Percentiles rank a stretch among this genome's conserved stretches.
These are phyloP conservation scores for Aldabrachelys gigantea DNA, from an alignment of 2,113 vertebrate species.

Conservation along the genomic window DNA sequence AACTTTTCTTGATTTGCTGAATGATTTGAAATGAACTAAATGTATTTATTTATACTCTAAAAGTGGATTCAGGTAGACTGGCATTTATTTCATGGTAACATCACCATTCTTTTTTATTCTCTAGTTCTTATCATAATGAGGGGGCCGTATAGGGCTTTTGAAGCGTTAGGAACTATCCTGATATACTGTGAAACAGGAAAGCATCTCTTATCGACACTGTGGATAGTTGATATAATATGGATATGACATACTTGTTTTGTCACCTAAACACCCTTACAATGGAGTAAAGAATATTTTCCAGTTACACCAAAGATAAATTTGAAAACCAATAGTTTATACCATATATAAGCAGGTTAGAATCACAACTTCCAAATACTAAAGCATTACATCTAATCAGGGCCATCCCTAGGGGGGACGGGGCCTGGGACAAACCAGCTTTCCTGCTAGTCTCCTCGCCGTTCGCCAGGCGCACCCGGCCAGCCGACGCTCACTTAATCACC, in stretches of 20 bases:
- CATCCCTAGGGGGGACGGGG: too few species aligned
- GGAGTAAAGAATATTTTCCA: background rate
- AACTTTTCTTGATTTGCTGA: background rate
- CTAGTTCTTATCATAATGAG: background rate
- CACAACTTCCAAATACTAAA: conserved; percentile 19
- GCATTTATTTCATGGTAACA: background rate
- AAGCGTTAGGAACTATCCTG: background rate
- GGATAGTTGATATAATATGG: background rate
- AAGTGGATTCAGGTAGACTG: background rate
- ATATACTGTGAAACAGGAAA: background rate
- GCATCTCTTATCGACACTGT: background rate
- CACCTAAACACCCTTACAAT: rapidly evolving
- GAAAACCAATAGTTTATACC: background rate
- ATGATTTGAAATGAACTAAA: background rate
- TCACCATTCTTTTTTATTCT: background rate
- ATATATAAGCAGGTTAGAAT: background rate
- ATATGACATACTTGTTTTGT: background rate
- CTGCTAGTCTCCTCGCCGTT: too few species aligned
- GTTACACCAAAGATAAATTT: background rate
- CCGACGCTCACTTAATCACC: too few species aligned
- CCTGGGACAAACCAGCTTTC: too few species aligned
- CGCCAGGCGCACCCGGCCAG: too few species aligned
- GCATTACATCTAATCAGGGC: background rate
- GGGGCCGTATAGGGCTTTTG: background rate
- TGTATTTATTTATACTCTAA: background rate